phyloP scores from a whole-genome alignment of 2,888 invertebrate species.

The Lochmaea capreae region DNA sequence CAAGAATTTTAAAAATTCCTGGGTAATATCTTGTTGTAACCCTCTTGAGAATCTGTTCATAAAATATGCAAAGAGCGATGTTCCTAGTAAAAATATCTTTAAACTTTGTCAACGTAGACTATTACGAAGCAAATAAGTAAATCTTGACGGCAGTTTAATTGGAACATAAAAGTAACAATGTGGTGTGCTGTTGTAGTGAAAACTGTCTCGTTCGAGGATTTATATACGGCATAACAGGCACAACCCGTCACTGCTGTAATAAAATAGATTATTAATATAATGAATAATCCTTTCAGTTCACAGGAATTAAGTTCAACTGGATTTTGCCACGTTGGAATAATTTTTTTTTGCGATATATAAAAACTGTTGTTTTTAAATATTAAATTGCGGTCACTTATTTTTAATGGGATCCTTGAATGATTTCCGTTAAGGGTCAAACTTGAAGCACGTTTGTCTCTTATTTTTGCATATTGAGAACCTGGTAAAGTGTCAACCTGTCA shows the following conservation, averaged over 20 bases:
- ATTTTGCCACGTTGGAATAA: background rate
- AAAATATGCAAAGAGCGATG: background rate
- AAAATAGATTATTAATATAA: slow-evolving; percentile 14
- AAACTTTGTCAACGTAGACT: background rate
- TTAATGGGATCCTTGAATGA: background rate
- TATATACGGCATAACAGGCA: slow-evolving; percentile 16
- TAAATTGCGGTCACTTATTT: background rate
- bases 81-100: background rate
- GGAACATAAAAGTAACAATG: slow-evolving; percentile 16
- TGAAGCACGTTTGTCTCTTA: background rate
- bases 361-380: background rate
- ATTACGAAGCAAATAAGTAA: background rate
- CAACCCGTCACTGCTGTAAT: slow-evolving; percentile 6
- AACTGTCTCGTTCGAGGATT: slow-evolving; percentile 5
- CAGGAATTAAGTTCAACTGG: background rate
- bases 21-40: background rate
- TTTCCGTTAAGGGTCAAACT: background rate
- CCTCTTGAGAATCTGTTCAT: background rate
- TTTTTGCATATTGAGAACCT: background rate
- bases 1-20: no score
- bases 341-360: background rate
- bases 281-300: background rate
- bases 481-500: no score
- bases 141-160: slow-evolving; percentile 13
- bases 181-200: slow-evolving; percentile 8